These are phyloP conservation scores for Anthophora plumipes DNA, from an alignment of 2,888 invertebrate genomes.

Conservation along the genomic window DNA sequence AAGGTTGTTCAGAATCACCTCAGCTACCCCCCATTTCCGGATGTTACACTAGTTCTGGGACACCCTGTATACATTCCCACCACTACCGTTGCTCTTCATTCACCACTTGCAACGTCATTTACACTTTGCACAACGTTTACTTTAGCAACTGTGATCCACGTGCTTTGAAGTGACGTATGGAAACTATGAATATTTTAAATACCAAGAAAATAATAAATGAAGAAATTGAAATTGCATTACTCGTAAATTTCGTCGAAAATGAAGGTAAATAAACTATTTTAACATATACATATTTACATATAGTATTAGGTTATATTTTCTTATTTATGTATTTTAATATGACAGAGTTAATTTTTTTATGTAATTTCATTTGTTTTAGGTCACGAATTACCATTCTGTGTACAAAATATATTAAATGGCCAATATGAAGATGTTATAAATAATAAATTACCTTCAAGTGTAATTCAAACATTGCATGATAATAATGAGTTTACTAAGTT, in stretches of 20 bases:
- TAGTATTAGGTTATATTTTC: slow-evolving; percentile 42
- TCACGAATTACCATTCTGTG: slow-evolving; percentile 13
- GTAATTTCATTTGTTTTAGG: slow-evolving; percentile 46
- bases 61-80: too few relatives aligned
- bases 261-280: slow-evolving; percentile 37
- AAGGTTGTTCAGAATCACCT: too few relatives aligned
- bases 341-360: background rate
- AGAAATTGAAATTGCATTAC: slow-evolving; percentile 43
- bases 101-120: too few relatives aligned
- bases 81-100: too few relatives aligned
- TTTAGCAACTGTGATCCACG: background rate
- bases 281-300: background rate
- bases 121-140: too few relatives aligned
- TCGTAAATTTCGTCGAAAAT: slow-evolving; percentile 31
- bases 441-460: slow-evolving; percentile 21
- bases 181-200: slow-evolving; percentile 20
- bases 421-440: slow-evolving; percentile 50
- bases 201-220: slow-evolving; percentile 9
- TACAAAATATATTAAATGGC: slow-evolving; percentile 52
- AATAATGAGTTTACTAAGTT: slow-evolving; percentile 54
- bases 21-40: too few relatives aligned
- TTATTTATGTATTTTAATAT: background rate
- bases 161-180: slow-evolving; percentile 20
- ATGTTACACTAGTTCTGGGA: too few relatives aligned
- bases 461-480: slow-evolving; percentile 5